Percentiles rank a stretch among this genome's conserved stretches.
phyloP scores from a whole-genome alignment of 2,113 vertebrate species.

The Alligator sinensis region DNA sequence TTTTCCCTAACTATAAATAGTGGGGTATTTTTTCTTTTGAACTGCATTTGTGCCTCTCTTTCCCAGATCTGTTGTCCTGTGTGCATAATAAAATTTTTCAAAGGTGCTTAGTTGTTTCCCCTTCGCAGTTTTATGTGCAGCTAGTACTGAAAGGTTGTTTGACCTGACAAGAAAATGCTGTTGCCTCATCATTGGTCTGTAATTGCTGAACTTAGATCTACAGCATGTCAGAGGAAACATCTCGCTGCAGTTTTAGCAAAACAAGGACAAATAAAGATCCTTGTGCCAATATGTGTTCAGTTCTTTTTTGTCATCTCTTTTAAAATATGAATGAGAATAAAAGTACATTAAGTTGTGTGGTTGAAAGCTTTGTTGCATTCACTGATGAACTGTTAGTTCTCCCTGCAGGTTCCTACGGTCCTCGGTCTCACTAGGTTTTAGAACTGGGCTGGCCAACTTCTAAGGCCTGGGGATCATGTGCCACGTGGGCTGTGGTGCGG shows the following conservation, averaged over 20 bases:
- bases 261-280: neutral
- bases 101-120: neutral
- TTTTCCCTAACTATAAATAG: neutral
- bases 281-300: rapidly evolving
- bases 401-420: neutral
- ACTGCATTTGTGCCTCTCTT: neutral
- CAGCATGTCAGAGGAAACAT: neutral
- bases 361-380: neutral
- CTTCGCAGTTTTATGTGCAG: neutral
- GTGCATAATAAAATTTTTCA: neutral
- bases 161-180: neutral
- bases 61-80: neutral
- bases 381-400: neutral
- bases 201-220: neutral
- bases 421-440: neutral
- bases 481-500: too few relatives aligned
- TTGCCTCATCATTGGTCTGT: neutral
- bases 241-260: neutral
- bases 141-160: neutral
- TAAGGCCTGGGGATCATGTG: too few relatives aligned
- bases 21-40: neutral
- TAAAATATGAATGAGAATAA: neutral
- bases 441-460: too few relatives aligned
- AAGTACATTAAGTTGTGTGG: neutral
- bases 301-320: neutral